phyloP scores from a whole-genome alignment of 2,888 invertebrate species.

The Hymenopus coronatus region DNA sequence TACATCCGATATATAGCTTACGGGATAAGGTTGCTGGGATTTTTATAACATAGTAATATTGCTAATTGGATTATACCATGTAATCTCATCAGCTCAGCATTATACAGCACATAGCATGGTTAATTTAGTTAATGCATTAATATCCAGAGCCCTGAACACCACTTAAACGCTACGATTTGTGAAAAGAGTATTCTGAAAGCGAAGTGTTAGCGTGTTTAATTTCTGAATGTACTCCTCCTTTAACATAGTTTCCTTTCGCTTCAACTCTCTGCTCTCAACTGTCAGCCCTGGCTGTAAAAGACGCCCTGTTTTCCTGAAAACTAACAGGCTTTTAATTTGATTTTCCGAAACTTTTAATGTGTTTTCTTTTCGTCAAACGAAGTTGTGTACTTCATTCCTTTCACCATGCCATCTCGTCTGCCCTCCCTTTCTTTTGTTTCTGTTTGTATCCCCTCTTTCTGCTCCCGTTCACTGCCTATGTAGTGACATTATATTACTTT shows the following conservation, averaged over 20 bases:
- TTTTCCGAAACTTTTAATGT: neutral
- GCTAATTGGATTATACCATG: too few relatives aligned
- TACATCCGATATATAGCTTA: too few relatives aligned
- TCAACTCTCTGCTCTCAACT: neutral
- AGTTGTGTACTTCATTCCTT: neutral
- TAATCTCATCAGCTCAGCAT: too few relatives aligned
- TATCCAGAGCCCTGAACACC: neutral
- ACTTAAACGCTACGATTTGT: neutral
- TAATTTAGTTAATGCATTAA: neutral
- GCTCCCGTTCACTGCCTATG: neutral
- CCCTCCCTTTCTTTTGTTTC: neutral
- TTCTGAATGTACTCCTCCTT: neutral
- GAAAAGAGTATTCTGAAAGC: too few relatives aligned
- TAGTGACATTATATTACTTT: neutral
- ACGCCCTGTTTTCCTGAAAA: neutral
- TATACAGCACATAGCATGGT: too few relatives aligned
- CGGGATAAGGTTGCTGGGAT: too few relatives aligned
- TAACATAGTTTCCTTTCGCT: too few relatives aligned
- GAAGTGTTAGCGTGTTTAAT: neutral
- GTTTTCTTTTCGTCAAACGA: neutral
- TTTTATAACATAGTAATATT: too few relatives aligned
- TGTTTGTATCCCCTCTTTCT: neutral
- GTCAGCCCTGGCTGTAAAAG: neutral
- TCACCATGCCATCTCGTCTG: neutral
- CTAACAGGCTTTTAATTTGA: neutral